Percentiles rank a stretch among this genome's conserved stretches.
Conservation (phyloP, 1,140 invertebrate genomes). For the Kradibia gibbosae region DNA sequence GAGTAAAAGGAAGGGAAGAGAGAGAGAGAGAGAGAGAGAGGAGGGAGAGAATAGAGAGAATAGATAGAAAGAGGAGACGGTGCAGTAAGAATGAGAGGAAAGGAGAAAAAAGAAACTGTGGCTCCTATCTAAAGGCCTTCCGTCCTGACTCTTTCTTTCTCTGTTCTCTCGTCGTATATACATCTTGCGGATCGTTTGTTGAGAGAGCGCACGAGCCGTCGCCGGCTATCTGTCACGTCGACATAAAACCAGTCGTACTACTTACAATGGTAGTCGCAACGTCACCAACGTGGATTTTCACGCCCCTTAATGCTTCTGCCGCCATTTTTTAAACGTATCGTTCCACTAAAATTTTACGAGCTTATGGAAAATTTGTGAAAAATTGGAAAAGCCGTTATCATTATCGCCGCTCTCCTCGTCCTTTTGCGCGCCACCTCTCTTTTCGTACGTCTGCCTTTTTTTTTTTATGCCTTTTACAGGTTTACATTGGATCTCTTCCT, state of each 20-base stretch:
- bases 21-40: slow-evolving; percentile 40
- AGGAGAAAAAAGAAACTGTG: neutral
- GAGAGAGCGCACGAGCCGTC: slow-evolving; percentile 19
- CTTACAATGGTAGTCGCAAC: slow-evolving; percentile 53
- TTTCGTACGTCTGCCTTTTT: neutral
- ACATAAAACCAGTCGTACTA: slow-evolving; percentile 66
- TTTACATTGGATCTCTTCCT: slow-evolving; percentile 46
- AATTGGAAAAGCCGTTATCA: slow-evolving; percentile 51
- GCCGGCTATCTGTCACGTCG: slow-evolving; percentile 58
- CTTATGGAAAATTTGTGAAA: neutral
- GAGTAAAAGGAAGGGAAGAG: slow-evolving; percentile 4
- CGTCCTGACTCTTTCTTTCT: neutral
- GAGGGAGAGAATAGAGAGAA: slow-evolving; percentile 29
- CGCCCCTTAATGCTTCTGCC: neutral
- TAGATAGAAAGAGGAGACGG: slow-evolving; percentile 16
- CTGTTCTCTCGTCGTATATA: slow-evolving; percentile 13
- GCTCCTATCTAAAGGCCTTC: slow-evolving; percentile 12
- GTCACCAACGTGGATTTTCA: slow-evolving; percentile 42
- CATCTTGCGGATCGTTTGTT: slow-evolving; percentile 38
- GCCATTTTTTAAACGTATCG: neutral
- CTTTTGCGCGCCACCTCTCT: slow-evolving; percentile 45
- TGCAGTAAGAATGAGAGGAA: neutral
- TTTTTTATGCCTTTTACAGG: neutral
- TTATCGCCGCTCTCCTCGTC: slow-evolving; percentile 53
- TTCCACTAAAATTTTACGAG: neutral